phyloP scores from a whole-genome alignment of 2,888 invertebrate genomes.

The Tanytarsus gracilentus region DNA sequence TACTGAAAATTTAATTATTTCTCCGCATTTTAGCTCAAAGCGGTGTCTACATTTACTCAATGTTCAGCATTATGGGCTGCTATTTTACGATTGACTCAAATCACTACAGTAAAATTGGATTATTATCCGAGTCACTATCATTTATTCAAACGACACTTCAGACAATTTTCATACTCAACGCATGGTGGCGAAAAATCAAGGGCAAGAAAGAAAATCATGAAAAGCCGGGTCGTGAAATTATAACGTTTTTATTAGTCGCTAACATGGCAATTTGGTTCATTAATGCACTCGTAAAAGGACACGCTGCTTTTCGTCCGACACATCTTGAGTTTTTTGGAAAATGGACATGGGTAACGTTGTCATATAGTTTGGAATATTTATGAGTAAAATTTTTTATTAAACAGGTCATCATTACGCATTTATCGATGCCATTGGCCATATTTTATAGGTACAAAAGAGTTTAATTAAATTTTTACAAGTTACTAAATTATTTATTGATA shows the following conservation, averaged over 20 bases:
- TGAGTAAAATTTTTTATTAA: no score
- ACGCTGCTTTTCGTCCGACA: slow-evolving; percentile 72
- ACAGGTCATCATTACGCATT: slow-evolving; percentile 82
- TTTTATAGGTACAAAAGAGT: slow-evolving; percentile 52
- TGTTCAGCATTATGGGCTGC: slow-evolving; percentile 70
- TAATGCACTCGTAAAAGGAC: slow-evolving; percentile 73
- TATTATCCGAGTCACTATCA: slow-evolving; percentile 58
- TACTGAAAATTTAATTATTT: neutral
- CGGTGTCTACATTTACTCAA: slow-evolving; percentile 71
- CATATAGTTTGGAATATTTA: no score
- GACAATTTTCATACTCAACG: slow-evolving; percentile 60
- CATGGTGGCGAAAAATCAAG: slow-evolving; percentile 64
- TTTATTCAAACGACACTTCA: slow-evolving; percentile 63
- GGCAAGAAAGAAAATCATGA: slow-evolving; percentile 59
- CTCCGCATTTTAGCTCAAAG: slow-evolving; percentile 51
- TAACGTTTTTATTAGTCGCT: slow-evolving; percentile 72
- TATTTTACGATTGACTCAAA: slow-evolving; percentile 51
- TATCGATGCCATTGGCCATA: slow-evolving; percentile 80
- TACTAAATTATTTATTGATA: neutral
- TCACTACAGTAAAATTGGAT: slow-evolving; percentile 44
- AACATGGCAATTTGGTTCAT: slow-evolving; percentile 83
- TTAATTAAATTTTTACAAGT: neutral
- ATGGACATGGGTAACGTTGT: slow-evolving; percentile 89
- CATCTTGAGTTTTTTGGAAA: slow-evolving; percentile 74
- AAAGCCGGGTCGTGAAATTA: slow-evolving; percentile 76